Evolutionary conservation across 2,888 invertebrate genomes (phyloP), one percentile per base, ranked within the genome.

Genomic region (Catocala sponsa): DNA sequence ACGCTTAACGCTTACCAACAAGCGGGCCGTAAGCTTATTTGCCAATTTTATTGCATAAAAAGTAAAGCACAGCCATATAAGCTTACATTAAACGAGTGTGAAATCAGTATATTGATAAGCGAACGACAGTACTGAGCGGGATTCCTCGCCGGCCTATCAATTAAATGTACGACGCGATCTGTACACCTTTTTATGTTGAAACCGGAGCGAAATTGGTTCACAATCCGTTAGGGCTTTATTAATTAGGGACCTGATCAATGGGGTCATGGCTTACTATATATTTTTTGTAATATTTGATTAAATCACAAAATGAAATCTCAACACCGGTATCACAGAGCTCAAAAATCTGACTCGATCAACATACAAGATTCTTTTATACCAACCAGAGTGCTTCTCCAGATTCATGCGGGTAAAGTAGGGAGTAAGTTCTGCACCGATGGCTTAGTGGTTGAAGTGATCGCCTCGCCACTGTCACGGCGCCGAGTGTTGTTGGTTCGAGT

Each of bases 101-200:
- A 67, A 69, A 79, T 76, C 77, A 70, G 72, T 86, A 84, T 83
- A 80, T 83, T 90, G 93, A 94, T 94, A 94, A 92, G 89, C 87
- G 89, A 92, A 91, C 90, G 92, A 91, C 89, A 87, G 89, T 88
- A 85, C 83, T 84, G 83, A 84, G 83, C 83, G 79, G 90, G 85
- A 85, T 86, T 85, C 89, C 78, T 80, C 76, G 83, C 74, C 66
- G 66, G 71, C 81, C 86, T 93, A 93, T 93, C 93, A 93, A 92
- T 92, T 92, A 91, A 91, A 90, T 85, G 85, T 82, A 77, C 81
- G 85, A 78, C 86, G 84, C 90, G 86, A 93, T 93, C 93, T 6
- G 35, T 91, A 78, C 58, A 66, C 71, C 71, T 71, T 83, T 78
- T 75, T 80, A 83, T 83, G 84, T 84, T 83, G 80, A 81, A 79